Conservation (phyloP, 2,113 vertebrate species). For the Dunckerocampus dactyliophorus region DNA sequence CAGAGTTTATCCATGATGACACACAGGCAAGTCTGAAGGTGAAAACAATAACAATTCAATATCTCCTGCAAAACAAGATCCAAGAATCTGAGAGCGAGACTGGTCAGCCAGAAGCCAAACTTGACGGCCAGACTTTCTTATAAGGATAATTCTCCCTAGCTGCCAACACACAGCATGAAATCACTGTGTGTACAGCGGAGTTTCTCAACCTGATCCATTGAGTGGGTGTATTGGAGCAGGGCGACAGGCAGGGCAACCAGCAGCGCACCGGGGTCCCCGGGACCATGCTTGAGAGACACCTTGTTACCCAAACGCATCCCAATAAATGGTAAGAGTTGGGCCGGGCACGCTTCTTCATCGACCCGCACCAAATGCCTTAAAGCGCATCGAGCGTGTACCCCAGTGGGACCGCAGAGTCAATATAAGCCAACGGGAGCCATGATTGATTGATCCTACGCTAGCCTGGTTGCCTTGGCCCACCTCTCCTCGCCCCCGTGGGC, state of each 20-base stretch:
- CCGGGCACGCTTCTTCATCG: conserved; percentile 66
- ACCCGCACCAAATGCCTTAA: conserved; percentile 65
- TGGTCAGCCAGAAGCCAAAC: not conserved
- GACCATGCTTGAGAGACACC: conserved; percentile 14
- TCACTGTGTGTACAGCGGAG: not conserved
- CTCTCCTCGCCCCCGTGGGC: conserved; percentile 16
- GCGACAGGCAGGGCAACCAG: not conserved
- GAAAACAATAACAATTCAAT: conserved; percentile 1
- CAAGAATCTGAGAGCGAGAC: not conserved
- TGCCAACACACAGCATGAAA: not conserved
- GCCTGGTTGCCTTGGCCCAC: conserved; percentile 32
- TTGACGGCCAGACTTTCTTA: not conserved
- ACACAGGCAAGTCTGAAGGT: not conserved
- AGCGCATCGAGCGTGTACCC: conserved; percentile 64
- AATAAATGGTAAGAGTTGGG: conserved; percentile 58
- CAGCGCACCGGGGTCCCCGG: not conserved
- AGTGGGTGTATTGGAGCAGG: not conserved
- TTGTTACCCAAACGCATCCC: conserved; percentile 19
- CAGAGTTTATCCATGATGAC: not conserved
- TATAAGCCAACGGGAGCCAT: conserved; percentile 60
- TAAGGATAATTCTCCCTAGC: too few species aligned
- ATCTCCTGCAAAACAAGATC: not conserved
- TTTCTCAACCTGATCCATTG: not conserved
- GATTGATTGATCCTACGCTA: conserved; percentile 67
- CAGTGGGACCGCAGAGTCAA: conserved; percentile 64